Conservation (phyloP, 2,113 vertebrate genomes). For the Aegithalos caudatus region DNA sequence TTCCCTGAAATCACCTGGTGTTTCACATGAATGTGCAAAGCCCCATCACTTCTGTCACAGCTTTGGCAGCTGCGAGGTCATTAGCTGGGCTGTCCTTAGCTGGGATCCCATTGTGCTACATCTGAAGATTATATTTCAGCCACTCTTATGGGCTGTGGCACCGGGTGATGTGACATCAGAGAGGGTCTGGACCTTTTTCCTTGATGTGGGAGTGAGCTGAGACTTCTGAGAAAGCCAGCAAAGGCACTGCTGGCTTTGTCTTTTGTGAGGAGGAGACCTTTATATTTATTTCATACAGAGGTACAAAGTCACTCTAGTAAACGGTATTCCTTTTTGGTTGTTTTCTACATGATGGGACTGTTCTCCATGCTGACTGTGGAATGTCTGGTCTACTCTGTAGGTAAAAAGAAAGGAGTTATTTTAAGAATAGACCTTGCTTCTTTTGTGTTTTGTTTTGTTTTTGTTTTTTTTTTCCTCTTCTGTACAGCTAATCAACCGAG, state of each 20-base stretch:
- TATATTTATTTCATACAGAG: background rate
- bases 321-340: accelerated
- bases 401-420: background rate
- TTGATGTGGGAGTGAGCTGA: background rate
- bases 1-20: background rate
- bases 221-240: background rate
- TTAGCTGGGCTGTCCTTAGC: background rate
- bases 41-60: background rate
- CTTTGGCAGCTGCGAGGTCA: background rate
- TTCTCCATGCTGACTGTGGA: background rate
- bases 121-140: background rate
- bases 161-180: background rate
- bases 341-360: background rate
- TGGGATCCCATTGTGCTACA: accelerated
- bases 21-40: background rate
- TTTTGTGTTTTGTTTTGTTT: background rate
- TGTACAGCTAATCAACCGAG: background rate
- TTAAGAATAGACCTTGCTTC: background rate
- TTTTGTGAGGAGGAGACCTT: background rate
- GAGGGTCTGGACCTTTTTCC: background rate
- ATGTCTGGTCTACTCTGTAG: background rate
- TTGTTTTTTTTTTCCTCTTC: background rate
- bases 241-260: background rate
- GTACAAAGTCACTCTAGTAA: background rate
- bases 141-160: background rate